Evolutionary conservation across 1,140 invertebrate genomes (phyloP).

Genomic region (Pseudomyrmex cubaensis): DNA sequence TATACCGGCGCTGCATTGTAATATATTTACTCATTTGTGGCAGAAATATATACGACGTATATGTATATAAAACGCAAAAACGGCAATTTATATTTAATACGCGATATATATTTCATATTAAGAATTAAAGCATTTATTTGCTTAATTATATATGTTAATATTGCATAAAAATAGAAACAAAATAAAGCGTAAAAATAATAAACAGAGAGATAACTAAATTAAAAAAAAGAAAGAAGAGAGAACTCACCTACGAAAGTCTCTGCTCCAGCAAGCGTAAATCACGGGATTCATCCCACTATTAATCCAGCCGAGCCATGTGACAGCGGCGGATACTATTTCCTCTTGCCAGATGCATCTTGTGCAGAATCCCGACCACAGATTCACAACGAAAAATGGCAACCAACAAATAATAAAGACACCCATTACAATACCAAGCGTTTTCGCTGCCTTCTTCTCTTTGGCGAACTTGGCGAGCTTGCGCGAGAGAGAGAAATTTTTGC

Average conservation of each 20-base stretch:
- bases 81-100: no score
- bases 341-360: constrained; percentile 94
- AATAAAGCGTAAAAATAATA: background rate
- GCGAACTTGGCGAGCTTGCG: constrained; percentile 96
- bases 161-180: background rate
- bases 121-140: no score
- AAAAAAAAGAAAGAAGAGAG: background rate
- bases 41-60: no score
- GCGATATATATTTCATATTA: no score
- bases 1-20: no score
- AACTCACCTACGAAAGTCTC: constrained; percentile 96
- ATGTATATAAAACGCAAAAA: no score
- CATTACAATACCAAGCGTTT: constrained; percentile 97
- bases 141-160: background rate
- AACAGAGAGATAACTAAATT: background rate
- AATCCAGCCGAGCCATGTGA: constrained; percentile 99
- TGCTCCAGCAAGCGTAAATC: constrained; percentile 98
- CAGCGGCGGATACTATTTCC: constrained; percentile 95
- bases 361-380: constrained; percentile 96
- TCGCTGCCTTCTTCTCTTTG: constrained; percentile 98
- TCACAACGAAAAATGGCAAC: constrained; percentile 99
- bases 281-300: constrained; percentile 99
- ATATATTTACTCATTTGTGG: no score
- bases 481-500: constrained; percentile 95
- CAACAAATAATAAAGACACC: constrained; percentile 99